Conservation (phyloP, 2,113 vertebrate genomes). For the Paramormyrops kingsleyae region DNA sequence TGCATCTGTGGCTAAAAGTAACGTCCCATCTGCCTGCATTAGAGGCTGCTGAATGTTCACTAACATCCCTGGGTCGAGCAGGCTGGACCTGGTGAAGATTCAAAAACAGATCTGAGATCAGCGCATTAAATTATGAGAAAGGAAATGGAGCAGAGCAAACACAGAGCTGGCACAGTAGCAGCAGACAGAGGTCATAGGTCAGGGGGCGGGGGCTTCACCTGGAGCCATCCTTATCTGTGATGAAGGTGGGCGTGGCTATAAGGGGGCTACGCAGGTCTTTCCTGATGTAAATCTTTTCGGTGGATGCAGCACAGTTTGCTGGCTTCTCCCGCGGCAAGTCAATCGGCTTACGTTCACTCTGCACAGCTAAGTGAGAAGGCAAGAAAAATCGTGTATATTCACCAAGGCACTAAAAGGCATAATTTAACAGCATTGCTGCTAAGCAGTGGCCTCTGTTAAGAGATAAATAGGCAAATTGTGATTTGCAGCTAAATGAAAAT, state of each 20-base stretch:
- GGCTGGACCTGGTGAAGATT: conserved; percentile 66
- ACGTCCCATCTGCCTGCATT: conserved; percentile 85
- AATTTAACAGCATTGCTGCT: not conserved
- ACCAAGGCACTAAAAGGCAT: not conserved
- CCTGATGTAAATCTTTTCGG: conserved; percentile 96
- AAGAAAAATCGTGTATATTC: conserved; percentile 5
- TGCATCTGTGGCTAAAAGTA: conserved; percentile 80
- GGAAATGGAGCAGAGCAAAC: not conserved
- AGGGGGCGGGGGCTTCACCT: conserved; percentile 57
- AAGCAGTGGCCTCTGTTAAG: not conserved
- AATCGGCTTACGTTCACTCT: conserved; percentile 94
- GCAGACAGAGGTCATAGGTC: not conserved
- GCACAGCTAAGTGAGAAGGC: conserved; percentile 73
- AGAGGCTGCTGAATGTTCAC: conserved; percentile 97
- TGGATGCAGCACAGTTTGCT: conserved; percentile 92
- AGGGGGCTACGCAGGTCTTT: conserved; percentile 91
- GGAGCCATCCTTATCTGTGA: conserved; percentile 81
- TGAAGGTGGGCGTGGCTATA: conserved; percentile 93
- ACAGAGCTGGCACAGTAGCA: not conserved
- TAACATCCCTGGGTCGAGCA: conserved; percentile 94
- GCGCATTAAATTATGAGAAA: not conserved
- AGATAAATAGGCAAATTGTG: not conserved
- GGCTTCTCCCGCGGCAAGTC: conserved; percentile 91
- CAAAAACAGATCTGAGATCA: conserved; percentile 24
- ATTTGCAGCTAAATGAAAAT: not conserved